Base-by-base conservation (phyloP, 2,113 vertebrate species). In the Prinia subflava region DNA sequence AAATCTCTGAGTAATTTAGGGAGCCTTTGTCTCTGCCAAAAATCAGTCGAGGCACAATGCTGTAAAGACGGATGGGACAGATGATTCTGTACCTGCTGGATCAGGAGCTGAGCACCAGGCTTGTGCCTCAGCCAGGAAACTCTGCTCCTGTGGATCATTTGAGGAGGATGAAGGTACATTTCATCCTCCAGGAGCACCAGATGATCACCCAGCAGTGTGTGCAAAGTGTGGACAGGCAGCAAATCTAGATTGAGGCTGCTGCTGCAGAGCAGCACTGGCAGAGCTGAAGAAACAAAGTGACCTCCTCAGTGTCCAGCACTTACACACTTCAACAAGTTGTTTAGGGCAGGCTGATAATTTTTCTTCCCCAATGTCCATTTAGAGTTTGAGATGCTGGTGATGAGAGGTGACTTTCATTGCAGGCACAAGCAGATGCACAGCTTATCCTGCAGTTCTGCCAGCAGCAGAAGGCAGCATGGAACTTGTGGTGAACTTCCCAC, bases 401-500 rank as follows among this genome's bases (percentile, higher is more conserved):
- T 42, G 24, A 14, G 55, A 63, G 6, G 25, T 0, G 0, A 47
- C 76, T 83, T 69, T 30, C 35, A 21, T 69, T 2, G 1, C 23
- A 82, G 44, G 22, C 30, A 20, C 0, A 6, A 71, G 63, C 19
- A 77, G 60, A 30, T 62, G 37, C 17, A 42, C 23, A 28, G 46
- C 6, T 73, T 64, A 20, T 71, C 69, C 44, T 71, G 37, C 57
- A 83, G 59, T 56, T 76, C 70, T 83, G 59, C 63, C 67, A 70
- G 80, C 50, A 87, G 75, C 79, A 95, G 78, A 50, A 90, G 76
- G 71, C 52, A 83, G 17, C 1, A 3, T 21, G 24, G 11, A 83
- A 47, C 55, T 89, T 83, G 79, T 39, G 76, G 67, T 90, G 91
- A 83, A 78, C 92, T 90, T 95, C 50, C 76, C 88, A 86, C 60